Conservation (phyloP, 2,888 invertebrate genomes). For the Dasysyrphus tricinctus region DNA sequence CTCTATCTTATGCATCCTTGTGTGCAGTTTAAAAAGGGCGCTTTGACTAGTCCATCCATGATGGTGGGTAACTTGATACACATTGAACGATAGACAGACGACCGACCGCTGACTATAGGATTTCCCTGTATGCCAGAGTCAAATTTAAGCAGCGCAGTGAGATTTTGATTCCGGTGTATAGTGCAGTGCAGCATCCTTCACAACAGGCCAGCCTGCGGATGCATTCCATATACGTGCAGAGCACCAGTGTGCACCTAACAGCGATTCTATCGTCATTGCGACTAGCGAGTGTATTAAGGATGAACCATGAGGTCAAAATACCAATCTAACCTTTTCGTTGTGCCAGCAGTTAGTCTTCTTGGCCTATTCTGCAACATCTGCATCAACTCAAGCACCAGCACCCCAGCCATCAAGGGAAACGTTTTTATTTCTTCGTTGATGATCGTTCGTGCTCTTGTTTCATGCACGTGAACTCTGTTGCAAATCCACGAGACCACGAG, state of each 20-base stretch:
- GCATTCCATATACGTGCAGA: slow-evolving; percentile 63
- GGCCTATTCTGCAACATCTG: slow-evolving; percentile 29
- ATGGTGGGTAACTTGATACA: slow-evolving; percentile 62
- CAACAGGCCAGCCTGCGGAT: slow-evolving; percentile 63
- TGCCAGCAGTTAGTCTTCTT: slow-evolving; percentile 45
- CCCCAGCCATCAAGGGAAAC: slow-evolving; percentile 37
- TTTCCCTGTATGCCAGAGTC: slow-evolving; percentile 48
- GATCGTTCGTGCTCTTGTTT: slow-evolving; percentile 75
- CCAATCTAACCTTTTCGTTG: slow-evolving; percentile 70
- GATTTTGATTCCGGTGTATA: slow-evolving; percentile 59
- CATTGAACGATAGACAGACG: slow-evolving; percentile 47
- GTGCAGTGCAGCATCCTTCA: slow-evolving; percentile 47
- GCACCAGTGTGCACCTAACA: slow-evolving; percentile 63
- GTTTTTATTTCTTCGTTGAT: slow-evolving; percentile 65
- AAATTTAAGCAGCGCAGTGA: slow-evolving; percentile 33
- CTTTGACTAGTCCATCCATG: slow-evolving; percentile 38
- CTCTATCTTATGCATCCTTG: slow-evolving; percentile 62
- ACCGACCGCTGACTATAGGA: slow-evolving; percentile 21
- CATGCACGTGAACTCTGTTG: slow-evolving; percentile 69
- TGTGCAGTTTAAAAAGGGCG: slow-evolving; percentile 58
- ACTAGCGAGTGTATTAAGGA: slow-evolving; percentile 73
- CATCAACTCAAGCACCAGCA: neutral
- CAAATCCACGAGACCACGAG: slow-evolving; percentile 33
- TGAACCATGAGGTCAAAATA: slow-evolving; percentile 74
- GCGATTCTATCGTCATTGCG: slow-evolving; percentile 66